phyloP scores from a whole-genome alignment of 2,888 invertebrate genomes.

The Vesta saturnalis region DNA sequence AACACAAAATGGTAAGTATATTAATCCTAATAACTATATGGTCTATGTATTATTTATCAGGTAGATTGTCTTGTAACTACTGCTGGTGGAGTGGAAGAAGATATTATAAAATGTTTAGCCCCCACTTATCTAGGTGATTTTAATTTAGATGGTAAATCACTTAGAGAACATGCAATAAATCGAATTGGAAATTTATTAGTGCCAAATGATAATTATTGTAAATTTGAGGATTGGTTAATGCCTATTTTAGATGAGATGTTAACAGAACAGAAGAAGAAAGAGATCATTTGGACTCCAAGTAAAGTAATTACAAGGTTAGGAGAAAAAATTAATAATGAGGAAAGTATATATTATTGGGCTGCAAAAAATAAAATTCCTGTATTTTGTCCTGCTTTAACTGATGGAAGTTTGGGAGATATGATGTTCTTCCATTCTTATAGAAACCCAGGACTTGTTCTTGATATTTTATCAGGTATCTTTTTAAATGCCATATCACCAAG shows the following conservation, averaged over 20 bases:
- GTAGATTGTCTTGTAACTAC: slow-evolving; percentile 97
- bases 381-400: slow-evolving; percentile 97
- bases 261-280: slow-evolving; percentile 81
- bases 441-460: slow-evolving; percentile 91
- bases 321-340: slow-evolving; percentile 87
- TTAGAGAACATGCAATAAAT: slow-evolving; percentile 89
- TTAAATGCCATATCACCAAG: neutral
- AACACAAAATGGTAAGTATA: slow-evolving; percentile 79
- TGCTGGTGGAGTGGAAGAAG: slow-evolving; percentile 98
- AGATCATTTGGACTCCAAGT: slow-evolving; percentile 90
- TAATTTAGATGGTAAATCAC: slow-evolving; percentile 77
- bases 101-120: slow-evolving; percentile 97
- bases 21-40: slow-evolving; percentile 3
- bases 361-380: slow-evolving; percentile 96
- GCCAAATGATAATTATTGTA: slow-evolving; percentile 98
- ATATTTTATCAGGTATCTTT: slow-evolving; percentile 82
- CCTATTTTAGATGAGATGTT: slow-evolving; percentile 93
- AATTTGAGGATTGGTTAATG: slow-evolving; percentile 97
- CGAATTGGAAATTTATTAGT: slow-evolving; percentile 89
- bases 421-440: slow-evolving; percentile 97
- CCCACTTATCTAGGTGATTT: slow-evolving; percentile 96
- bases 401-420: slow-evolving; percentile 98
- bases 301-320: slow-evolving; percentile 87
- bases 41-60: slow-evolving; percentile 55
- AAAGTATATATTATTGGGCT: slow-evolving; percentile 97